Evolutionary conservation across 2,888 invertebrate genomes (phyloP).

Genomic region (Danaus chrysippus): DNA sequence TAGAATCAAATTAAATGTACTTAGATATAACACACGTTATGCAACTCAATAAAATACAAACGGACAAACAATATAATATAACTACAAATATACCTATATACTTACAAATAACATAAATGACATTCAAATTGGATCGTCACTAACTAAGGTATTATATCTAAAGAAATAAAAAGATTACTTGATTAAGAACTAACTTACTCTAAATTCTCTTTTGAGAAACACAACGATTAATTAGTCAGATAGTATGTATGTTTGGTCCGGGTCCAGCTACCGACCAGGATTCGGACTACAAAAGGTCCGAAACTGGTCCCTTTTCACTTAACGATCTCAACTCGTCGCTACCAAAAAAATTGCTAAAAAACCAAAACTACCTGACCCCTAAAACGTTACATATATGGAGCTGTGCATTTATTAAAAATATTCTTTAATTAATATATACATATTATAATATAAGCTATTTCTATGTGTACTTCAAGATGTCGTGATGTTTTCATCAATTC

Average conservation of each 20-base stretch:
- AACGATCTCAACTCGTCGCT: slow-evolving; percentile 62
- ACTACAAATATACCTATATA: neutral
- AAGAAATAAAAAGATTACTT: slow-evolving; percentile 18
- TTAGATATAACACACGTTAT: too few relatives aligned
- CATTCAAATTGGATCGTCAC: neutral
- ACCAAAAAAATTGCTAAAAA: slow-evolving; percentile 70
- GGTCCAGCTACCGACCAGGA: slow-evolving; percentile 56
- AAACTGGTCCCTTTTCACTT: slow-evolving; percentile 69
- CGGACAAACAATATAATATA: neutral
- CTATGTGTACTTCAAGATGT: too few relatives aligned
- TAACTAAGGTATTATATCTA: slow-evolving; percentile 10
- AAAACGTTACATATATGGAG: slow-evolving; percentile 41
- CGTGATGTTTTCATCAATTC: too few relatives aligned
- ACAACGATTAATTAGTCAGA: slow-evolving; percentile 69
- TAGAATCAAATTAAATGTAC: too few relatives aligned
- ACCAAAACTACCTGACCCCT: slow-evolving; percentile 60
- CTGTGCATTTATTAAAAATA: slow-evolving; percentile 34
- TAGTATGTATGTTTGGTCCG: slow-evolving; percentile 49
- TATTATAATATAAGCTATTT: neutral
- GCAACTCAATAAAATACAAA: neutral
- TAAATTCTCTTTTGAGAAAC: slow-evolving; percentile 48
- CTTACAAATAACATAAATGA: neutral
- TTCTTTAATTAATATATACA: neutral
- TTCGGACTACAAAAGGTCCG: slow-evolving; percentile 64
- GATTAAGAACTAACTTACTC: slow-evolving; percentile 27